Evolutionary conservation across 1,140 invertebrate species (phyloP).

Genomic region (Drosophila guanche): DNA sequence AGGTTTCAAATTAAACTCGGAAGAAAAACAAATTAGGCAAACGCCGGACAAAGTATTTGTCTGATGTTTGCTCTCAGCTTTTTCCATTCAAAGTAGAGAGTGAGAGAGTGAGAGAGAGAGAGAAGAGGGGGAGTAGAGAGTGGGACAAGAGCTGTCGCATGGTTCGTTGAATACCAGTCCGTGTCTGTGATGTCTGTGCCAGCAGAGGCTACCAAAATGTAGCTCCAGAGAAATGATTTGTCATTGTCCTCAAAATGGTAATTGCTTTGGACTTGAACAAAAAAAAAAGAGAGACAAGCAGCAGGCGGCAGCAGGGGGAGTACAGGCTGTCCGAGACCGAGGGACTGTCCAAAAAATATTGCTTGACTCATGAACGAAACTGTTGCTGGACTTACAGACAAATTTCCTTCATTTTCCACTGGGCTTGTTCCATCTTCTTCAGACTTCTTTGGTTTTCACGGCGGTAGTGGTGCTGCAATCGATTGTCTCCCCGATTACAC

Average conservation of each 20-base stretch:
- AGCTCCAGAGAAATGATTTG: conserved; percentile 41
- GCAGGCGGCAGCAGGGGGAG: no score
- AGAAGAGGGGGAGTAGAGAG: neutral
- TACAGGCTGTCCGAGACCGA: no score
- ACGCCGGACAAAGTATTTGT: conserved; percentile 72
- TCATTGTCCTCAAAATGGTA: conserved; percentile 27
- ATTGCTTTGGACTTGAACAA: conserved; percentile 13
- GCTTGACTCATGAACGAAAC: conserved; percentile 34
- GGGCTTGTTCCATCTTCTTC: neutral
- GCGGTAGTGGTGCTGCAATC: neutral
- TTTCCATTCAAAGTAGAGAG: neutral
- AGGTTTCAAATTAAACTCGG: conserved; percentile 79
- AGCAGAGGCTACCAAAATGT: no score
- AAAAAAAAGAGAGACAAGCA: conserved; percentile 14
- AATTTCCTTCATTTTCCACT: conserved; percentile 21
- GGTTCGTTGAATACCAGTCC: conserved; percentile 36
- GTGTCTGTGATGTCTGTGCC: conserved; percentile 9
- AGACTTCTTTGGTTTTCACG: no score
- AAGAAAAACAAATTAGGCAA: conserved; percentile 79
- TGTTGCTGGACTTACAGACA: conserved; percentile 22
- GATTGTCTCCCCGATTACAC: neutral
- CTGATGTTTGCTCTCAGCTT: conserved; percentile 60
- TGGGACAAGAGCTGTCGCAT: conserved; percentile 37
- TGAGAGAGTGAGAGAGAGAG: no score
- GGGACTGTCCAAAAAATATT: no score